phyloP scores from a whole-genome alignment of 2,113 vertebrate genomes.

The Anolis carolinensis region DNA sequence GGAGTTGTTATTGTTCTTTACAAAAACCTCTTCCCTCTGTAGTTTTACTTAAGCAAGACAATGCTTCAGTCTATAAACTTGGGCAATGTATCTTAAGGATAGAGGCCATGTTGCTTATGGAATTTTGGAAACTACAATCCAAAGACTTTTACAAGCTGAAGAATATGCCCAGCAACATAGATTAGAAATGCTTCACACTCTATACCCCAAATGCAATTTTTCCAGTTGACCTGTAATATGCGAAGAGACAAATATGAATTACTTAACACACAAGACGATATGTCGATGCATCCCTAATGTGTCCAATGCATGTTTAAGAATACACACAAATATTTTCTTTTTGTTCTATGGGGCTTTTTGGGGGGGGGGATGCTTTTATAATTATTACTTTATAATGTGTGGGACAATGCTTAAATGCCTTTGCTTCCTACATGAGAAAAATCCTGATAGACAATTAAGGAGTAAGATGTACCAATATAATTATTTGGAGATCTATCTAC shows the following conservation, averaged over 20 bases:
- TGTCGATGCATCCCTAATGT: not conserved
- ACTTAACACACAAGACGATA: no score
- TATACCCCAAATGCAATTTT: not conserved
- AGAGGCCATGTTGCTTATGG: no score
- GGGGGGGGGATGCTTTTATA: not conserved
- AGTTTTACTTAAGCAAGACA: not conserved
- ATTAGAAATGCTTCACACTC: not conserved
- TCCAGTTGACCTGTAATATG: not conserved
- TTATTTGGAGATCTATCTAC: slow-evolving; percentile 29
- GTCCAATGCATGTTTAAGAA: not conserved
- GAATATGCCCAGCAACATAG: not conserved
- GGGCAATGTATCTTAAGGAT: not conserved
- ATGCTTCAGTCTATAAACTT: not conserved
- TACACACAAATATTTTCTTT: not conserved
- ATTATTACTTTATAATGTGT: not conserved
- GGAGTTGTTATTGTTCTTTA: no score
- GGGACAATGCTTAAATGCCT: not conserved
- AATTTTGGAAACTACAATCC: not conserved
- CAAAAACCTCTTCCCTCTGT: no score
- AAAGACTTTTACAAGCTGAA: not conserved
- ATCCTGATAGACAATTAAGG: no score
- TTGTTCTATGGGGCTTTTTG: not conserved
- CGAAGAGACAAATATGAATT: not conserved
- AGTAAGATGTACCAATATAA: not conserved
- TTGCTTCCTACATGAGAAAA: not conserved